A percentile compares a stretch with the other conserved stretches of the same genome.
phyloP scores from a whole-genome alignment of 2,113 vertebrate species.

The Sula dactylatra region DNA sequence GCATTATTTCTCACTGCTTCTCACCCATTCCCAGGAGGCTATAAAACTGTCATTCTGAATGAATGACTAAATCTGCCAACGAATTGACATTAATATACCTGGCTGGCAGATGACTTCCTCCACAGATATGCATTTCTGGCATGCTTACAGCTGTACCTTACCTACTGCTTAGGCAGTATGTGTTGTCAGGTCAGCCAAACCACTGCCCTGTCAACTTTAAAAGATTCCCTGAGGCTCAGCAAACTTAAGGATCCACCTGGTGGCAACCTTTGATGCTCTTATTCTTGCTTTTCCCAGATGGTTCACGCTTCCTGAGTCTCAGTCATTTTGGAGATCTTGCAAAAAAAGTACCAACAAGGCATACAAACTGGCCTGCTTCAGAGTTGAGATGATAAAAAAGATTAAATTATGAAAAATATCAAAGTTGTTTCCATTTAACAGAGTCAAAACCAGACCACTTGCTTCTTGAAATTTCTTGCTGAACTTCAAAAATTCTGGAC shows the following conservation, averaged over 20 bases:
- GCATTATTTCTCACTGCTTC: not conserved
- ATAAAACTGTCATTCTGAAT: not conserved
- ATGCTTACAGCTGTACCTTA: not conserved
- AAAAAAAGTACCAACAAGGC: not conserved
- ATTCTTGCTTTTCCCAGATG: not conserved
- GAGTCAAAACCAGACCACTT: not conserved
- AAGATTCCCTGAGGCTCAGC: not conserved
- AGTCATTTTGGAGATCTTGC: not conserved
- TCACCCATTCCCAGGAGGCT: not conserved
- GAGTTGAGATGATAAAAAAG: not conserved
- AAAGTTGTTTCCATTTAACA: not conserved
- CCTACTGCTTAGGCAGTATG: not conserved
- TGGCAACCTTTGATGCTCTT: not conserved
- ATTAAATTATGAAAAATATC: not conserved
- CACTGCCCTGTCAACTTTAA: not conserved
- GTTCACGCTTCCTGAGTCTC: not conserved
- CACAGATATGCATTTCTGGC: not conserved
- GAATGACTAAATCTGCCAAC: not conserved
- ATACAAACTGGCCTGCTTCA: not conserved
- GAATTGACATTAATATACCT: not conserved
- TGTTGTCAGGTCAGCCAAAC: not conserved
- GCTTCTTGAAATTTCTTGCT: not conserved
- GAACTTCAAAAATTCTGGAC: not conserved
- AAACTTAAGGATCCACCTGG: not conserved
- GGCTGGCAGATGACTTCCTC: not conserved